Evolutionary conservation across 1,140 invertebrate species (phyloP).

Genomic region (Telenomus remus): DNA sequence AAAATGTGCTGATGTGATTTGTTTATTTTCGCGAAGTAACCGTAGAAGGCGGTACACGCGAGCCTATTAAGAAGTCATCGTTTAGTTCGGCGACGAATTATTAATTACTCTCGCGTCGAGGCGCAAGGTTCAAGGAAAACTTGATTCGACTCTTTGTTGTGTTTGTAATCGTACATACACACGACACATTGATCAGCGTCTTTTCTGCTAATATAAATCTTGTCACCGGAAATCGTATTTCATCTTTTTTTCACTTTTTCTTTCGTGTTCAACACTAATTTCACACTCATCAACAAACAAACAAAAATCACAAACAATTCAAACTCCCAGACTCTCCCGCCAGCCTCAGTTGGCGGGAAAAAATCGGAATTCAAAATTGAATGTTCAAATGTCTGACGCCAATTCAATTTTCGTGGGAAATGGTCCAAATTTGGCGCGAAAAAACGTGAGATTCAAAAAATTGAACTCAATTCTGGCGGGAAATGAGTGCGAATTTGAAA

Average conservation of each 20-base stretch:
- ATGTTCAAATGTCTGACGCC: too few species aligned
- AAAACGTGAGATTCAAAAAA: too few species aligned
- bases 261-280: constrained; percentile 2
- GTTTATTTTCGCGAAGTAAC: constrained; percentile 37
- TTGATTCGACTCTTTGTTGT: constrained; percentile 57
- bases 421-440: too few species aligned
- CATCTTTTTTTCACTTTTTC: constrained; percentile 1
- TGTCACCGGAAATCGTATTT: constrained; percentile 5
- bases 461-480: too few species aligned
- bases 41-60: constrained; percentile 33
- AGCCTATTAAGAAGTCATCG: constrained; percentile 52
- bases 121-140: constrained; percentile 70
- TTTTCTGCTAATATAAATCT: constrained; percentile 25
- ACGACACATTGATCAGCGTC: constrained; percentile 14
- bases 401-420: too few species aligned
- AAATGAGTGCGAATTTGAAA: too few species aligned
- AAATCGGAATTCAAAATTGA: too few species aligned
- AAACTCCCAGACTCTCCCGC: background rate
- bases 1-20: background rate
- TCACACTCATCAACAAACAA: background rate
- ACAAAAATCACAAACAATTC: background rate
- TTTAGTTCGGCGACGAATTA: constrained; percentile 61
- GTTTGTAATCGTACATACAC: constrained; percentile 27
- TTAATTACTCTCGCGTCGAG: constrained; percentile 61
- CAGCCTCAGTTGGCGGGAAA: background rate